Evolutionary conservation across 2,888 invertebrate genomes (phyloP).

Genomic region (Biston stratarius): DNA sequence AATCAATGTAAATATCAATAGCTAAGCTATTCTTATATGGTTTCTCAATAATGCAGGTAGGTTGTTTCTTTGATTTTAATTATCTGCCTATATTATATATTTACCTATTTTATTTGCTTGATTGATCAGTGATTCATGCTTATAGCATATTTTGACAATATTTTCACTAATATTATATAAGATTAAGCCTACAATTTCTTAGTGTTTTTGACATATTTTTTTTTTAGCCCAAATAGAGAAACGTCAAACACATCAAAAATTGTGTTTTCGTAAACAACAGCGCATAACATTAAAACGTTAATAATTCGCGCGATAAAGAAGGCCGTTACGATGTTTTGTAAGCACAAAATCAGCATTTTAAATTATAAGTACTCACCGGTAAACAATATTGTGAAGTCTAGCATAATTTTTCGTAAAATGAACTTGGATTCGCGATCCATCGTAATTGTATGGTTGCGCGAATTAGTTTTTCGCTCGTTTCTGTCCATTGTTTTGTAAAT

Average conservation of each 20-base stretch:
- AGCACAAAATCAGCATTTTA: constrained; percentile 13
- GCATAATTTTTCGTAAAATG: constrained; percentile 88
- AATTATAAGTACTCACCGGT: constrained; percentile 86
- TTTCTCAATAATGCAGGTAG: too few species aligned
- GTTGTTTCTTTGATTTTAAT: too few species aligned
- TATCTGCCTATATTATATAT: too few species aligned
- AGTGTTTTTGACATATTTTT: background rate
- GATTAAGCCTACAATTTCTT: background rate
- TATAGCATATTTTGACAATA: too few species aligned
- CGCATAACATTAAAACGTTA: constrained; percentile 4
- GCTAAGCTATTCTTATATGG: too few species aligned
- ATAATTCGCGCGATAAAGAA: background rate
- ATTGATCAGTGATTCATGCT: too few species aligned
- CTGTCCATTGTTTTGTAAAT: constrained; percentile 72
- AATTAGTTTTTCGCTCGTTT: constrained; percentile 74
- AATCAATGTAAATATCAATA: too few species aligned
- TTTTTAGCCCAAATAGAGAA: background rate
- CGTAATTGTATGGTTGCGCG: constrained; percentile 71
- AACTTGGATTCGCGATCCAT: constrained; percentile 86
- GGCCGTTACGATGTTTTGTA: background rate
- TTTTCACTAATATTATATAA: background rate
- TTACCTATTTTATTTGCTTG: too few species aligned
- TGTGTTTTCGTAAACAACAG: background rate
- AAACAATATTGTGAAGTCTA: constrained; percentile 89
- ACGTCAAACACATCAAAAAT: background rate